Percentiles rank a stretch among this genome's conserved stretches.
These are phyloP conservation scores for Patella vulgata DNA, from an alignment of 1,140 invertebrate genomes.

Conservation along the genomic window DNA sequence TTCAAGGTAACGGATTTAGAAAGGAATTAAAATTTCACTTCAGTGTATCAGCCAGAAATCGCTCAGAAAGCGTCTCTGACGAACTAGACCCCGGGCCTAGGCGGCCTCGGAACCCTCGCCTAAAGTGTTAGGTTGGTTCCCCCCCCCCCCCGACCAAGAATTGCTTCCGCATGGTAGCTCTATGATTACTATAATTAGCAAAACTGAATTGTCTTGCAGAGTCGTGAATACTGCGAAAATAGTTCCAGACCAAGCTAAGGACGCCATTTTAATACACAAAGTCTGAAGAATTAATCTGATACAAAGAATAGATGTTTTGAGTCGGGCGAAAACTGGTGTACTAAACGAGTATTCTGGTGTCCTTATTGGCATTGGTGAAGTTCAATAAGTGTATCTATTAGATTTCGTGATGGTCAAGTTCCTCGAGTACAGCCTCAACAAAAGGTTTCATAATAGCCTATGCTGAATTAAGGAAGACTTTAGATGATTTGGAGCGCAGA, in stretches of 20 bases:
- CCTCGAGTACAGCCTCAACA: slow-evolving; percentile 13
- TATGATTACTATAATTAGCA: not conserved
- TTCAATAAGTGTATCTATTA: slow-evolving; percentile 16
- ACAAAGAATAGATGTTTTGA: not conserved
- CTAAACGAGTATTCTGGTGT: slow-evolving; percentile 10
- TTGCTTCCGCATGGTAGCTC: not conserved
- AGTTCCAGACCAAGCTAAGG: not conserved
- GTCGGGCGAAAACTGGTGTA: slow-evolving; percentile 1
- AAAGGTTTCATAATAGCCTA: slow-evolving; percentile 10
- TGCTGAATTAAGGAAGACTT: slow-evolving; percentile 8
- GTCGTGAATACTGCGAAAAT: not conserved
- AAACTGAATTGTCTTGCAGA: not conserved
- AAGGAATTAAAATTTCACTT: too few relatives aligned
- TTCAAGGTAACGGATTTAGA: too few relatives aligned
- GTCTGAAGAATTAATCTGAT: not conserved
- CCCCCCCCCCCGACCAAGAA: not conserved
- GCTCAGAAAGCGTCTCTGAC: too few relatives aligned
- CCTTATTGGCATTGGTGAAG: slow-evolving; percentile 20
- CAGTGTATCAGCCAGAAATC: too few relatives aligned
- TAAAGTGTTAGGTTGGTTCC: too few relatives aligned
- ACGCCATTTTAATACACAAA: slow-evolving; percentile 1
- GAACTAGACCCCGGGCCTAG: not conserved
- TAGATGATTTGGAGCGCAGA: slow-evolving; percentile 14
- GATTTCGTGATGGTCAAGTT: slow-evolving; percentile 1
- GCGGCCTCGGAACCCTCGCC: slow-evolving; percentile 31